These are phyloP conservation scores for Osmerus eperlanus DNA, from an alignment of 2,113 vertebrate genomes.

Conservation along the genomic window DNA sequence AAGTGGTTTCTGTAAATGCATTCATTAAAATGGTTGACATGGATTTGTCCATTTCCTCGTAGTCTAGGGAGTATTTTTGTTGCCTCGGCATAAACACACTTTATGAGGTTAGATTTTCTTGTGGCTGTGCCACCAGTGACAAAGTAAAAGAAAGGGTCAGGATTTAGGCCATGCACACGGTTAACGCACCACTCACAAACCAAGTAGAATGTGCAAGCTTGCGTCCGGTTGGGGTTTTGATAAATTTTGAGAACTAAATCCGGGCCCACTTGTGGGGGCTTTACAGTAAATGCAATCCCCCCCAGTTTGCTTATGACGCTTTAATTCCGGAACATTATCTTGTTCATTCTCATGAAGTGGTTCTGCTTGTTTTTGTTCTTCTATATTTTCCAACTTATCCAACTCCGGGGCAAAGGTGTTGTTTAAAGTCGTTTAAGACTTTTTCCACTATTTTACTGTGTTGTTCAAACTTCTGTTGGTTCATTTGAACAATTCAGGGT, in stretches of 20 bases:
- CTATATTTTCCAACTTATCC: not conserved
- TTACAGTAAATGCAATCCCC: not conserved
- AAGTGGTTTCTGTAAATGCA: slow-evolving; percentile 24
- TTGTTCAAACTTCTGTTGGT: not conserved
- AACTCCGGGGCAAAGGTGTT: slow-evolving; percentile 6
- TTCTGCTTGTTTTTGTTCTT: not conserved
- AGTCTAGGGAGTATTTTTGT: slow-evolving; percentile 29
- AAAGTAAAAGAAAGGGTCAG: no score
- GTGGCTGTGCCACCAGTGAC: not conserved
- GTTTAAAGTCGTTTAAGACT: not conserved
- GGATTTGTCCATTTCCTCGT: slow-evolving; percentile 18
- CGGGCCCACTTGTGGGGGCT: not conserved
- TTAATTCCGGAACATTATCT: slow-evolving; percentile 17
- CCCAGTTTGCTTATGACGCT: not conserved
- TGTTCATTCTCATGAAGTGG: not conserved
- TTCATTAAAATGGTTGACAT: slow-evolving; percentile 14
- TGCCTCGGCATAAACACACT: slow-evolving; percentile 29
- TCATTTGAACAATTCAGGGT: not conserved
- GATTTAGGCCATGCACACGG: not conserved
- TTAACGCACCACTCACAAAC: slow-evolving; percentile 18
- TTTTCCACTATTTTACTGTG: slow-evolving; percentile 7
- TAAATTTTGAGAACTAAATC: slow-evolving; percentile 3
- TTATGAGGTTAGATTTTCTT: slow-evolving; percentile 34
- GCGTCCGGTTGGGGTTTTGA: slow-evolving; percentile 7
- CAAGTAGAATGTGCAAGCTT: slow-evolving; percentile 23